Evolutionary conservation across 1,140 invertebrate genomes (phyloP), one percentile per base, ranked within the genome.

Genomic region (Leptinotarsa texana): DNA sequence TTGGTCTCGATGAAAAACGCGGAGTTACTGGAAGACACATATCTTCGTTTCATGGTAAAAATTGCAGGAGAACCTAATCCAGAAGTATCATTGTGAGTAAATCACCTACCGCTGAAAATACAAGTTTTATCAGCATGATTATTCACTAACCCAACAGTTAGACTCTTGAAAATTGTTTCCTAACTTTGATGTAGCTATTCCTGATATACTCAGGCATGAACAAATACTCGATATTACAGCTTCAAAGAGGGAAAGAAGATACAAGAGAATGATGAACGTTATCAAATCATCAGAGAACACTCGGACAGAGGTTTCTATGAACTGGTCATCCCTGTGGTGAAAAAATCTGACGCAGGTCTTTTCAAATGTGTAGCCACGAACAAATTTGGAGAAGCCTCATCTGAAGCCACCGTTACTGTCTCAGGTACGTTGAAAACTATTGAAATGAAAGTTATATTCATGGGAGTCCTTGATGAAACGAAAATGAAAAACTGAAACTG

Each of bases 361-460:
- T 99, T 99, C 86, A 92, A 92, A 67, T 97, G 95, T 83, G 91
- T 91, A 2, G 96, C 96, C 8, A 90, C 87, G 2, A 99, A 99
- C 84, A 91, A 90, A 67, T 92, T 90, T 80, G 96, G 96, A 0
- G 91, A 94, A 78, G 91, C 90, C 6, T 88, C 89, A 3, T 93
- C 93, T 65, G 92, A 94, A 79, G 95, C 92, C 1, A 88, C 85
- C 1, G 91, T 97, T 6, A 91, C 92, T 66, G 94, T 97, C 68
- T 92, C 93, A 69, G 91, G 92, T 92, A 86, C 83, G 86, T 63
- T 17, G 4, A 57, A 57, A 57, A 57, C 1, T 3, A 42, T 42
- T 42, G 33, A 42, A 42, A 42, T 42, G 33, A 11, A 11, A 42
- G 33, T 8, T 33, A 33, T 33, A 2, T 33, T 33, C 1, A 33